Evolutionary conservation across 2,888 invertebrate species (phyloP).

Genomic region (Drosophila robusta): DNA sequence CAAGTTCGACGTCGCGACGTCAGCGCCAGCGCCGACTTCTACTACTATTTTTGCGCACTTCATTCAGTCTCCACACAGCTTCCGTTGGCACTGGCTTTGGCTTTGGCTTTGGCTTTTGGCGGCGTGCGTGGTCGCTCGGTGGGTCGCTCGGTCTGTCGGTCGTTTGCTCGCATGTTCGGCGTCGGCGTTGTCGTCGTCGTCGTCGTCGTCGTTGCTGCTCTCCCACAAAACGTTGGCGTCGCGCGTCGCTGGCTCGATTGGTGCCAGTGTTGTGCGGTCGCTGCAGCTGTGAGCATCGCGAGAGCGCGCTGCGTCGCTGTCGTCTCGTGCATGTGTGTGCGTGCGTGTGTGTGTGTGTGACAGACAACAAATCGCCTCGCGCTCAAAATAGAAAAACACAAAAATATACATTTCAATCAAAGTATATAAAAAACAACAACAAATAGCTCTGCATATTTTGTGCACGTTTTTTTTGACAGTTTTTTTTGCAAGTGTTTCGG

Average conservation of each 20-base stretch:
- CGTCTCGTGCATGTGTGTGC: slow-evolving; percentile 25
- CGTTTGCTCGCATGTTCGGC: slow-evolving; percentile 15
- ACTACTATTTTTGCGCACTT: slow-evolving; percentile 67
- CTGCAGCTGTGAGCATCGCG: slow-evolving; percentile 76
- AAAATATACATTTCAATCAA: slow-evolving; percentile 21
- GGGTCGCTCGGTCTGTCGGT: slow-evolving; percentile 28
- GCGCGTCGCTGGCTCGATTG: slow-evolving; percentile 54
- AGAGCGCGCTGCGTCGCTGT: slow-evolving; percentile 58
- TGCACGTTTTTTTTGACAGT: slow-evolving; percentile 38
- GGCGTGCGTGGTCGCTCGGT: slow-evolving; percentile 51
- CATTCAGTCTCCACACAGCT: slow-evolving; percentile 69
- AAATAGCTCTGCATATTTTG: slow-evolving; percentile 16
- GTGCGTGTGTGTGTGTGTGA: slow-evolving; percentile 28
- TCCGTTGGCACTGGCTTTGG: slow-evolving; percentile 58
- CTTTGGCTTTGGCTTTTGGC: slow-evolving; percentile 32
- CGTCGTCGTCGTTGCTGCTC: slow-evolving; percentile 38
- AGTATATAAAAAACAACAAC: slow-evolving; percentile 4
- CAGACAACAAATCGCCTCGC: slow-evolving; percentile 55
- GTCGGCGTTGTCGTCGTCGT: slow-evolving; percentile 11
- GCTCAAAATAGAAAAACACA: slow-evolving; percentile 27
- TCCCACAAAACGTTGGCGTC: slow-evolving; percentile 48
- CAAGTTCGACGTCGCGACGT: background rate
- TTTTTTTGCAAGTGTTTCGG: slow-evolving; percentile 51
- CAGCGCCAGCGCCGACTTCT: slow-evolving; percentile 22
- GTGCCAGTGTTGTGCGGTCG: slow-evolving; percentile 70